phyloP scores from a whole-genome alignment of 2,797 vertebrate genomes.

The Crocodylus rhombifer region DNA sequence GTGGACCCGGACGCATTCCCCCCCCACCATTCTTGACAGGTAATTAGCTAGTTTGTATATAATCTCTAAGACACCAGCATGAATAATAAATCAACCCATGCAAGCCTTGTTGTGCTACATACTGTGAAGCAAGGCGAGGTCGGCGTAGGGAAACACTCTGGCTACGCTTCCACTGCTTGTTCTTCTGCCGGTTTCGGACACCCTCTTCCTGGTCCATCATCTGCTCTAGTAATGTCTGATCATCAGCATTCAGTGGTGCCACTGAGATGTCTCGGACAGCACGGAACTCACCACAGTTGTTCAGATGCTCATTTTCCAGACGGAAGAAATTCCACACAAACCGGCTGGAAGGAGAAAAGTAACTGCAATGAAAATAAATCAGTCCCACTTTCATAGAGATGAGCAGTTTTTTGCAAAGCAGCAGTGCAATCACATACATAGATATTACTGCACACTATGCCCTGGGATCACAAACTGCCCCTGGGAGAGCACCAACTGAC shows the following conservation, averaged over 20 bases:
- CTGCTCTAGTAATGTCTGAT: constrained; percentile 96
- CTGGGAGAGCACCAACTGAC: not conserved
- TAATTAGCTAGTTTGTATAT: not conserved
- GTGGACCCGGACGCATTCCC: no score
- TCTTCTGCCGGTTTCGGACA: constrained; percentile 94
- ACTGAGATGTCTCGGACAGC: constrained; percentile 97
- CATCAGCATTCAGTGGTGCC: constrained; percentile 94
- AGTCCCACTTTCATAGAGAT: rapidly evolving
- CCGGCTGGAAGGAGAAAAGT: constrained; percentile 80
- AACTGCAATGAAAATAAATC: rapidly evolving
- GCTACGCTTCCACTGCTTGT: constrained; percentile 94
- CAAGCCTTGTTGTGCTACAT: constrained; percentile 43
- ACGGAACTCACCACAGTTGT: constrained; percentile 98
- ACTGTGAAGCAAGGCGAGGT: constrained; percentile 94
- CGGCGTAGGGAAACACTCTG: constrained; percentile 94
- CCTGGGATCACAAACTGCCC: not conserved
- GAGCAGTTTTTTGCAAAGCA: not conserved
- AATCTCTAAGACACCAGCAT: not conserved
- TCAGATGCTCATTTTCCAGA: constrained; percentile 97
- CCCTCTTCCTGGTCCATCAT: constrained; percentile 99
- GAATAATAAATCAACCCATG: rapidly evolving
- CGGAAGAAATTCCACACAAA: constrained; percentile 99
- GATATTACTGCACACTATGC: not conserved
- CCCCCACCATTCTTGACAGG: no score
- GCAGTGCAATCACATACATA: not conserved